Evolutionary conservation across 2,113 vertebrate species (phyloP).

Genomic region (Ciconia maguari): DNA sequence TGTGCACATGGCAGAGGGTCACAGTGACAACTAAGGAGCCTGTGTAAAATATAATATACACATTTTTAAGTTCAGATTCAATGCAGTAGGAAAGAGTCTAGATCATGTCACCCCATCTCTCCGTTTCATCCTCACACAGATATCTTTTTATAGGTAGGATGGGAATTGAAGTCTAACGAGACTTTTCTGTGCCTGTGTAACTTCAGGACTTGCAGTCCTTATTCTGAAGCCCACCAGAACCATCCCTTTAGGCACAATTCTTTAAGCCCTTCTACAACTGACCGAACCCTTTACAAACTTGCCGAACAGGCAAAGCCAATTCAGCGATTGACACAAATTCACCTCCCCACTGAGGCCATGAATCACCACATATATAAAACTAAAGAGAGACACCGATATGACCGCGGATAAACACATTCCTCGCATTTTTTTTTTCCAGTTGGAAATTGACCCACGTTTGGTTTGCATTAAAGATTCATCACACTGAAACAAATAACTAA

Average conservation of each 20-base stretch:
- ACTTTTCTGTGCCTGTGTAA: not conserved
- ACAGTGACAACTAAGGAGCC: not conserved
- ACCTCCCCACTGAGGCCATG: not conserved
- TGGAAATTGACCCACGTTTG: constrained; percentile 59
- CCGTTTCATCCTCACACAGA: not conserved
- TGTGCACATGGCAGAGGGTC: not conserved
- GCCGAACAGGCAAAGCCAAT: constrained; percentile 22
- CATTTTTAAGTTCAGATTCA: not conserved
- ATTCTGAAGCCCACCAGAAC: not conserved
- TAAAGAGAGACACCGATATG: constrained; percentile 9
- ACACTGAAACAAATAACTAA: constrained; percentile 65
- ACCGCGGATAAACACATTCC: constrained; percentile 55
- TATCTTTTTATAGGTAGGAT: not conserved
- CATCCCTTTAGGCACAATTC: not conserved
- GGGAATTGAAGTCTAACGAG: not conserved
- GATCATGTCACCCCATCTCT: not conserved
- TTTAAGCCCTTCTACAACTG: not conserved
- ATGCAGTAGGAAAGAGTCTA: not conserved
- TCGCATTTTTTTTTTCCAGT: not conserved
- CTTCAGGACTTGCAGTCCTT: not conserved
- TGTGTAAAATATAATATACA: not conserved
- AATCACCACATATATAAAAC: constrained; percentile 14
- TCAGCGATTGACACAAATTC: constrained; percentile 11
- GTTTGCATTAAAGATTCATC: constrained; percentile 72
- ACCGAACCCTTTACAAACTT: constrained; percentile 3